phyloP scores from a whole-genome alignment of 2,797 vertebrate genomes.

The Sylvia borin region DNA sequence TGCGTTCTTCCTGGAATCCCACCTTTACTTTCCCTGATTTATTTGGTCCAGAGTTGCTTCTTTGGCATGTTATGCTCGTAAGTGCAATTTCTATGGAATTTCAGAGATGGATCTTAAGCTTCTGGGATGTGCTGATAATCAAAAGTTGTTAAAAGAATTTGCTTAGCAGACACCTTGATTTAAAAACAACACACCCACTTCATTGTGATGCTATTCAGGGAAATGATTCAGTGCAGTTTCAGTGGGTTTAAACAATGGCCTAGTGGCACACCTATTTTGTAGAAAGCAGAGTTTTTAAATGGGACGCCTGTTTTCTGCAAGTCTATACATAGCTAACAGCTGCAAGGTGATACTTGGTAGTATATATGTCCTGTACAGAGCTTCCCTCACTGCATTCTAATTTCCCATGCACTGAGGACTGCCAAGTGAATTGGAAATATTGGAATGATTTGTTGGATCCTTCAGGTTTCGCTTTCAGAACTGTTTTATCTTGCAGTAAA shows the following conservation, averaged over 20 bases:
- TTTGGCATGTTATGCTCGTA: neutral
- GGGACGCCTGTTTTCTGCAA: slow-evolving; percentile 40
- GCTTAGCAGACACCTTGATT: slow-evolving; percentile 49
- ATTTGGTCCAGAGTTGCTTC: neutral
- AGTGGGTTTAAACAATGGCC: slow-evolving; percentile 65
- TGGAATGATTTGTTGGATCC: neutral
- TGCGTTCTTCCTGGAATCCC: neutral
- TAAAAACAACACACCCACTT: slow-evolving; percentile 51
- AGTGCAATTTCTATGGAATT: neutral
- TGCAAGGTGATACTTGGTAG: neutral
- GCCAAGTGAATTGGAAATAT: neutral
- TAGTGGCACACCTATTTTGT: slow-evolving; percentile 64
- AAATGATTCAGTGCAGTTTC: slow-evolving; percentile 68
- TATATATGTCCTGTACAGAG: neutral
- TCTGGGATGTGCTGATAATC: neutral
- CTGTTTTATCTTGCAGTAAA: neutral
- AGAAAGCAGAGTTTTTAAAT: slow-evolving; percentile 55
- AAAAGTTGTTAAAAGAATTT: slow-evolving; percentile 17
- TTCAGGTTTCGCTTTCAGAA: neutral
- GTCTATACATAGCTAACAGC: slow-evolving; percentile 26
- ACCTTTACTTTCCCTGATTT: neutral
- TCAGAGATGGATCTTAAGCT: neutral
- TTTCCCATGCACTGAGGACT: neutral
- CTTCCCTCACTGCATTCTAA: neutral
- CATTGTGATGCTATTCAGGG: slow-evolving; percentile 63